Evolutionary conservation across 2,888 invertebrate species (phyloP).

Genomic region (Caradrina clavipalpis): DNA sequence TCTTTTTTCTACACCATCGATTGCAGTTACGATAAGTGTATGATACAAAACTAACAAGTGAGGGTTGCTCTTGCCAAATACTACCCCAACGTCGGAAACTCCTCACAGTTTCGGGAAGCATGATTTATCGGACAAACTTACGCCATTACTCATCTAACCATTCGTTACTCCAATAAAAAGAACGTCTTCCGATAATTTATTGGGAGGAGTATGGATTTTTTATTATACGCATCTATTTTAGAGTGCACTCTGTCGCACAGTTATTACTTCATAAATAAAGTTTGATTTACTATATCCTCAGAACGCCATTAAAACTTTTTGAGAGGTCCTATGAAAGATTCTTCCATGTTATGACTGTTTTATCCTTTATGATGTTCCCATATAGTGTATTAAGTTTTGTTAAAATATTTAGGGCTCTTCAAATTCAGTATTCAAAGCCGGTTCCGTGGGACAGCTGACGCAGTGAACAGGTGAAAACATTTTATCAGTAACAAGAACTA

Average conservation of each 20-base stretch:
- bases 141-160: conserved; percentile 89
- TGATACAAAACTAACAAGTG: conserved; percentile 81
- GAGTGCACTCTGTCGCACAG: conserved; percentile 79
- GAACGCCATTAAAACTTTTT: conserved; percentile 71
- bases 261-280: conserved; percentile 83
- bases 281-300: conserved; percentile 81
- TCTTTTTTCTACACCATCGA: conserved; percentile 76
- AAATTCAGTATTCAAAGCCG: conserved; percentile 60
- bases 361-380: conserved; percentile 43
- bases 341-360: conserved; percentile 53
- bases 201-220: conserved; percentile 85
- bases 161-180: conserved; percentile 90
- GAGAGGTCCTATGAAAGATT: conserved; percentile 58
- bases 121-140: conserved; percentile 89
- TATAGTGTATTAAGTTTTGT: conserved; percentile 61
- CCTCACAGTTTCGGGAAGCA: conserved; percentile 81
- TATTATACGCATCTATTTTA: conserved; percentile 84
- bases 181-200: conserved; percentile 89
- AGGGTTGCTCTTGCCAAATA: conserved; percentile 83
- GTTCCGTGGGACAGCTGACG: conserved; percentile 67
- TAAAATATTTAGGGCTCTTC: conserved; percentile 59
- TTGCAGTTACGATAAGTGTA: conserved; percentile 80
- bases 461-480: conserved; percentile 69
- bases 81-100: conserved; percentile 80
- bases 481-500: conserved; percentile 59